Base-by-base conservation (phyloP, 2,797 vertebrate genomes). In the Oryzias sinensis region DNA sequence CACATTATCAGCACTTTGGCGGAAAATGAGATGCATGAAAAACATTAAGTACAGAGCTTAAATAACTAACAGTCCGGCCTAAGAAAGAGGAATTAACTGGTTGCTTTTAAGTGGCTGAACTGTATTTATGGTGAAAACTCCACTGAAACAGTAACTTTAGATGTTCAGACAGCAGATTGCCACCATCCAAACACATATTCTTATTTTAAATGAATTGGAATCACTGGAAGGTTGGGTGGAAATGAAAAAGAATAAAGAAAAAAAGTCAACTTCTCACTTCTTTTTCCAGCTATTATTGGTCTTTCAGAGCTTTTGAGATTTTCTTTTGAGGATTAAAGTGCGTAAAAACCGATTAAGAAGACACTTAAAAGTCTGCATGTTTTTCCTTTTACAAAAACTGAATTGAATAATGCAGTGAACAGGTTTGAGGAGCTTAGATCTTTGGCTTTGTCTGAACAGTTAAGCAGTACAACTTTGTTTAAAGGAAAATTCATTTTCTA, bases 121-220 rank as follows among this genome's bases (percentile, higher is more conserved):
- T 65, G 17, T 61, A 29, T 33, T 50, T 54, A 55, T 44, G 0
- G 5, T 9, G 24, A 18, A 27, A 6, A 14, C 4, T 33, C 14
- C 15, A 4, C 33, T 43, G 2, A 37, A 49, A 43, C 18, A 33
- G 8, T n/a, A 24, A 40, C 16, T 15, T 18, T 22, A 24, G 16
- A 22, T 29, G 11, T 4, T 7, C 17, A 17, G 43, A 61, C 43
- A 62, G 49, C 65, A 43, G 53, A 52, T 62, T 17, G 25, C 14
- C 51, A 45, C 46, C 25, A 18, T 0, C 41, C 20, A 33, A 7
- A 59, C 50, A 49, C 24, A 62, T 68, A 48, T 46, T 48, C 62
- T 49, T n/a, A 33, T 62, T 44, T 48, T 14, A 33, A 53, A 40
- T 48, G 25, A 53, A 59, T 53, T 5, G 16, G 49, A 48, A 14